phyloP scores from a whole-genome alignment of 2,113 vertebrate species.

The Globicephala melas region DNA sequence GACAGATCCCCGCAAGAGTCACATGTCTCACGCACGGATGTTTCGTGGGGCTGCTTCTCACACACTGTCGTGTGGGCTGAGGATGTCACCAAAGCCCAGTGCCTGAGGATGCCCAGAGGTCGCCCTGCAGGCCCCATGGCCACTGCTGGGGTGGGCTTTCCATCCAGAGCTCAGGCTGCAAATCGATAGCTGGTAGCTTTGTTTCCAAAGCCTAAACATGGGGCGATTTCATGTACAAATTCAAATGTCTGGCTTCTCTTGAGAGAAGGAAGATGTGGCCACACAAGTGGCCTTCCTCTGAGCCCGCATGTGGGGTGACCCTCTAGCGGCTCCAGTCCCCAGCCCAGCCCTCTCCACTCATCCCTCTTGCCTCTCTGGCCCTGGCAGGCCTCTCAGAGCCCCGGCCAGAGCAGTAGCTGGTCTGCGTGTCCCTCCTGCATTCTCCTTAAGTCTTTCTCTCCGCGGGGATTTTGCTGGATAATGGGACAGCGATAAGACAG shows the following conservation, averaged over 20 bases:
- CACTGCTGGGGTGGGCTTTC: background rate
- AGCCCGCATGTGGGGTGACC: accelerated
- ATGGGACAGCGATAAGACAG: accelerated
- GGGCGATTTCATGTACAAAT: background rate
- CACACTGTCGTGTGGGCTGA: background rate
- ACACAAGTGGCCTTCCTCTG: accelerated
- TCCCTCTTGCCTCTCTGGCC: background rate
- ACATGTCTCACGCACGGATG: accelerated
- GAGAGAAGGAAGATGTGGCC: accelerated
- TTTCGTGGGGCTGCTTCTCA: background rate
- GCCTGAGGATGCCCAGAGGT: background rate
- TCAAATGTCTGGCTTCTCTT: background rate
- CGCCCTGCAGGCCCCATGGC: background rate
- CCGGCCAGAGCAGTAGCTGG: accelerated
- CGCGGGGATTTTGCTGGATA: background rate
- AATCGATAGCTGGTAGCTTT: background rate
- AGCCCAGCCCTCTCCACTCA: background rate
- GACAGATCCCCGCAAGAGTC: accelerated
- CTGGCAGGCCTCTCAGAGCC: background rate
- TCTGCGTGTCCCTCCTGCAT: background rate
- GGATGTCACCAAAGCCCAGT: accelerated
- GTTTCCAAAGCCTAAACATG: background rate
- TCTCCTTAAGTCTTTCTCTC: background rate
- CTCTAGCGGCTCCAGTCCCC: background rate
- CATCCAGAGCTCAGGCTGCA: background rate